Evolutionary conservation across 2,888 invertebrate species (phyloP).

Genomic region (Microctonus brassicae): DNA sequence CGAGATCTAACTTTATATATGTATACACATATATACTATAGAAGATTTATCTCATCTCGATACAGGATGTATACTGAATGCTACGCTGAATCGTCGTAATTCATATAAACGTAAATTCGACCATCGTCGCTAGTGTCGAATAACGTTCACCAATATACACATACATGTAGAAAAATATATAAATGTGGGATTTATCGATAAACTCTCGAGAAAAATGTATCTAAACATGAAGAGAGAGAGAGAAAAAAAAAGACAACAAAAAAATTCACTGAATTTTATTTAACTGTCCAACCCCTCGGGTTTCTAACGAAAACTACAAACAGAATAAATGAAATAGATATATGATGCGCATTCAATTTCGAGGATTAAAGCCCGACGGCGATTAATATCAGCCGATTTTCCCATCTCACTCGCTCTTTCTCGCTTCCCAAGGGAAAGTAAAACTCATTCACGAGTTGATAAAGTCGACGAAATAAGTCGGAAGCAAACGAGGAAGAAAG

Average conservation of each 20-base stretch:
- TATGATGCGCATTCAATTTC: conserved; percentile 20
- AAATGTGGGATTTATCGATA: conserved; percentile 18
- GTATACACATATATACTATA: neutral
- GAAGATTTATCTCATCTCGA: neutral
- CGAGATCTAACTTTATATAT: too few relatives aligned
- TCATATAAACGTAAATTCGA: conserved; percentile 24
- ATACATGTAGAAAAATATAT: neutral
- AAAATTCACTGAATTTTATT: neutral
- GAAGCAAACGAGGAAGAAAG: conserved; percentile 12
- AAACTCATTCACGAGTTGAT: conserved; percentile 22
- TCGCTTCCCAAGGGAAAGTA: conserved; percentile 1
- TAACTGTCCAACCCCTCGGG: neutral
- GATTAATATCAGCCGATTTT: conserved; percentile 19
- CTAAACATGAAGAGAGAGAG: neutral
- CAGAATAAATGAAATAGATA: conserved; percentile 19
- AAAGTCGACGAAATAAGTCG: conserved; percentile 23
- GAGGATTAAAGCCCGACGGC: conserved; percentile 17
- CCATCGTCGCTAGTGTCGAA: neutral
- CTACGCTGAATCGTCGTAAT: conserved; percentile 20
- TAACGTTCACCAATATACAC: conserved; percentile 1
- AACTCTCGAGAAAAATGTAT: neutral
- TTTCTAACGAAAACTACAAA: neutral
- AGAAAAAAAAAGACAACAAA: neutral
- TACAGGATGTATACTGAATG: conserved; percentile 26
- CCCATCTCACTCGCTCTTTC: neutral